phyloP scores from a whole-genome alignment of 2,797 vertebrate genomes.

The Labroides dimidiatus region DNA sequence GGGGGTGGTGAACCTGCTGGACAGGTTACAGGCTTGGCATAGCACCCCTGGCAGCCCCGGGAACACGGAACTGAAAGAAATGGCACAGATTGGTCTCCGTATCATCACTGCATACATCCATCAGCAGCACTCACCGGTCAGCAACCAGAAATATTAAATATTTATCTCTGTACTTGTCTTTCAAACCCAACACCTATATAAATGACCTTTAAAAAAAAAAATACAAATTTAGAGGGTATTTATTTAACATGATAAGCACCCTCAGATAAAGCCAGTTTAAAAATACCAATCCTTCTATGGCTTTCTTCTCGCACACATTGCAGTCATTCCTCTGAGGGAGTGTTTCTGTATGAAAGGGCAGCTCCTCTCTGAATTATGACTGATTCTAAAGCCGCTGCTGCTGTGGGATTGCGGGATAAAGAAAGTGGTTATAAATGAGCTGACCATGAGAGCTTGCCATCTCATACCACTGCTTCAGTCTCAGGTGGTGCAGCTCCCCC shows the following conservation, averaged over 20 bases:
- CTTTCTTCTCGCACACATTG: conserved; percentile 64
- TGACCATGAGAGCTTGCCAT: conserved; percentile 32
- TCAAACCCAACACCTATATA: conserved; percentile 19
- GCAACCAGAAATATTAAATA: conserved; percentile 26
- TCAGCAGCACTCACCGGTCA: conserved; percentile 91
- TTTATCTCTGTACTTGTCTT: background rate
- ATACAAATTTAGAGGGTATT: conserved; percentile 39
- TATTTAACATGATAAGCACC: conserved; percentile 49
- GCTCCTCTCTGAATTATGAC: conserved; percentile 64
- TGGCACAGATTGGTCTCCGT: conserved; percentile 94
- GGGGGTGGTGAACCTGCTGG: conserved; percentile 93
- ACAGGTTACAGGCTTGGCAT: conserved; percentile 93
- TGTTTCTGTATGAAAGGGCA: conserved; percentile 67
- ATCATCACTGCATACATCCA: conserved; percentile 93
- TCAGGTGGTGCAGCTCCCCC: conserved; percentile 11
- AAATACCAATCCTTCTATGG: conserved; percentile 75
- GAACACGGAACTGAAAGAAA: conserved; percentile 89
- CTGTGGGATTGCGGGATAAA: conserved; percentile 44
- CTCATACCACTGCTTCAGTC: conserved; percentile 23
- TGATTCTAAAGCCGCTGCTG: conserved; percentile 25
- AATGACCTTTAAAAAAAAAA: conserved; percentile 19
- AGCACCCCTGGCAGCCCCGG: conserved; percentile 84
- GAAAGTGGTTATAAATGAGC: conserved; percentile 40
- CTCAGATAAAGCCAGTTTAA: conserved; percentile 56
- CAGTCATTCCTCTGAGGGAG: conserved; percentile 74